Conservation (phyloP, 2,888 invertebrate species). For the Sinhomidia bicolor region DNA sequence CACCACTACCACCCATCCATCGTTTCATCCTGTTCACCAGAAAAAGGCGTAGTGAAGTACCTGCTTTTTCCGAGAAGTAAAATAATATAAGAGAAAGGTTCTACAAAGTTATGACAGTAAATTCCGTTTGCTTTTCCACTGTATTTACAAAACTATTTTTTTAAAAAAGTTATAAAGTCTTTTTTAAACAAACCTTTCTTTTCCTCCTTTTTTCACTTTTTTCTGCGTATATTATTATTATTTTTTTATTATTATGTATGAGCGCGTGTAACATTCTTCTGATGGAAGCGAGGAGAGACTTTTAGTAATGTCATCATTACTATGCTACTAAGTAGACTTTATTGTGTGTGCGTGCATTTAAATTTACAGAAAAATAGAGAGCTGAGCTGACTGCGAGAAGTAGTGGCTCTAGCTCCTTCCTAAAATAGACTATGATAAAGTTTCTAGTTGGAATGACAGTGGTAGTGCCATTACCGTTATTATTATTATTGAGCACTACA, state of each 20-base stretch:
- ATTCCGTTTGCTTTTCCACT: slow-evolving; percentile 31
- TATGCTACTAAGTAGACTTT: slow-evolving; percentile 47
- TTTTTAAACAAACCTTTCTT: slow-evolving; percentile 24
- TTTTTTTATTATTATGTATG: not conserved
- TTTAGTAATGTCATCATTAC: slow-evolving; percentile 59
- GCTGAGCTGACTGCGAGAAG: too few species aligned
- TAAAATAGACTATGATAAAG: slow-evolving; percentile 33
- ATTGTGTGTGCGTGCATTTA: slow-evolving; percentile 45
- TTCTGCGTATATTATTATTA: not conserved
- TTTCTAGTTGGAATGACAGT: slow-evolving; percentile 35
- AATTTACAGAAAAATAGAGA: slow-evolving; percentile 46
- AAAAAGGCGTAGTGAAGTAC: not conserved
- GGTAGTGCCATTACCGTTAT: not conserved
- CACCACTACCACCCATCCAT: too few species aligned
- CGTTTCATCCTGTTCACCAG: not conserved
- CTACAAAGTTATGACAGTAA: slow-evolving; percentile 46
- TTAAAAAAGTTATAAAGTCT: slow-evolving; percentile 53
- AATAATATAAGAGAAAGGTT: slow-evolving; percentile 7
- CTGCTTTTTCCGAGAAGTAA: not conserved
- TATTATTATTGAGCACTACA: not conserved
- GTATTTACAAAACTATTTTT: slow-evolving; percentile 10
- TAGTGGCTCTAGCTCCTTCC: too few species aligned
- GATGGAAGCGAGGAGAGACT: not conserved
- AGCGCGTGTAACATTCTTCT: not conserved
- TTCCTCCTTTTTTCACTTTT: slow-evolving; percentile 19